phyloP scores from a whole-genome alignment of 2,797 vertebrate species.

The Sciurus vulgaris region DNA sequence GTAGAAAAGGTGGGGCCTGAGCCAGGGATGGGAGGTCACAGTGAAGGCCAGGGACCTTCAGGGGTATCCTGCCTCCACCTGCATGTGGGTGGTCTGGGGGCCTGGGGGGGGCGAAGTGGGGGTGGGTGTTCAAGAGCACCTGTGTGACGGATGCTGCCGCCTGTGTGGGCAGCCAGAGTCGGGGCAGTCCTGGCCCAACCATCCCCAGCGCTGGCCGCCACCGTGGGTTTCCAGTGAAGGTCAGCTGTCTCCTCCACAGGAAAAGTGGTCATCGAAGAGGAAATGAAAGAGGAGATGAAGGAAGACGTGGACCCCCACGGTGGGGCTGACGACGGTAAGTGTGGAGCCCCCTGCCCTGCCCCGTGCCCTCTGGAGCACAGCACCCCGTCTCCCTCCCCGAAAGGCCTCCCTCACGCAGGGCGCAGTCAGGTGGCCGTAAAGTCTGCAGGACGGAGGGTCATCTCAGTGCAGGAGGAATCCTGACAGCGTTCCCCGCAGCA shows the following conservation, averaged over 20 bases:
- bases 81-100: background rate
- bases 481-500: background rate
- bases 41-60: background rate
- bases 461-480: background rate
- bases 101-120: background rate
- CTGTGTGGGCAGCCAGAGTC: conserved; percentile 55
- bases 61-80: background rate
- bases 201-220: background rate
- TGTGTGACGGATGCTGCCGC: conserved; percentile 35
- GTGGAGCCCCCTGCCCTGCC: background rate
- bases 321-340: conserved; percentile 94
- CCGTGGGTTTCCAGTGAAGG: conserved; percentile 4
- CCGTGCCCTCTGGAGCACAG: background rate
- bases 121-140: background rate
- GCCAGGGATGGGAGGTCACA: background rate
- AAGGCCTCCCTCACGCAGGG: background rate
- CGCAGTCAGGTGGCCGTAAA: background rate
- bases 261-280: conserved; percentile 94
- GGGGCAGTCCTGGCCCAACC: conserved; percentile 50
- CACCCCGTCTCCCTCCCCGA: background rate
- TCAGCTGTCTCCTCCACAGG: conserved; percentile 88
- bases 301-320: conserved; percentile 94
- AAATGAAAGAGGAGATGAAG: conserved; percentile 95
- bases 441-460: background rate
- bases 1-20: background rate